These are phyloP conservation scores for Babylonia areolata DNA, from an alignment of 1,140 invertebrate species.

Conservation along the genomic window DNA sequence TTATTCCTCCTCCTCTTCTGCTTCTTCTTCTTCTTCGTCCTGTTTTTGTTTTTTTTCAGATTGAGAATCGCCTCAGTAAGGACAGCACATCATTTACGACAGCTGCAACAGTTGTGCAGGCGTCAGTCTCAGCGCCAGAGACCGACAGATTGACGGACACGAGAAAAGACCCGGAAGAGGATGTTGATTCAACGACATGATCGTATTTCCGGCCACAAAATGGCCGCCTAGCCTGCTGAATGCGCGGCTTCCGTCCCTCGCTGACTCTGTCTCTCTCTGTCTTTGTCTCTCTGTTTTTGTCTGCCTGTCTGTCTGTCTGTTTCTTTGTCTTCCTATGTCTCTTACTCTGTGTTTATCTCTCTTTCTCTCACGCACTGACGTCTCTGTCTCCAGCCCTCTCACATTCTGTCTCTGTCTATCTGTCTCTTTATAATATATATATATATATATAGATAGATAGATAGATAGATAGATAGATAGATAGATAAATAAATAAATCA, in stretches of 20 bases:
- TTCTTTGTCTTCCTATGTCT: neutral
- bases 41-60: no score
- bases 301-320: neutral
- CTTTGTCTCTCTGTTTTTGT: neutral
- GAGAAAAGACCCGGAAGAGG: neutral
- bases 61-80: no score
- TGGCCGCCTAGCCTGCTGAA: neutral
- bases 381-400: neutral
- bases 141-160: neutral
- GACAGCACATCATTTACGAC: no score
- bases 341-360: slow-evolving; percentile 7
- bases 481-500: no score
- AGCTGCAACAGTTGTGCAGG: no score
- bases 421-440: no score
- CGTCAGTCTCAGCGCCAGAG: neutral
- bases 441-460: no score
- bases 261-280: neutral
- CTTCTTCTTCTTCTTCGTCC: no score
- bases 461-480: no score
- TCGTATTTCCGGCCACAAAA: slow-evolving; percentile 37
- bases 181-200: slow-evolving; percentile 30
- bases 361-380: neutral
- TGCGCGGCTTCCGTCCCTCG: neutral
- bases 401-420: neutral
- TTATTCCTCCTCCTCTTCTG: neutral